Evolutionary conservation across 2,797 vertebrate species (phyloP), one percentile per base, ranked within the genome.

Genomic region (Sebastes cheni): DNA sequence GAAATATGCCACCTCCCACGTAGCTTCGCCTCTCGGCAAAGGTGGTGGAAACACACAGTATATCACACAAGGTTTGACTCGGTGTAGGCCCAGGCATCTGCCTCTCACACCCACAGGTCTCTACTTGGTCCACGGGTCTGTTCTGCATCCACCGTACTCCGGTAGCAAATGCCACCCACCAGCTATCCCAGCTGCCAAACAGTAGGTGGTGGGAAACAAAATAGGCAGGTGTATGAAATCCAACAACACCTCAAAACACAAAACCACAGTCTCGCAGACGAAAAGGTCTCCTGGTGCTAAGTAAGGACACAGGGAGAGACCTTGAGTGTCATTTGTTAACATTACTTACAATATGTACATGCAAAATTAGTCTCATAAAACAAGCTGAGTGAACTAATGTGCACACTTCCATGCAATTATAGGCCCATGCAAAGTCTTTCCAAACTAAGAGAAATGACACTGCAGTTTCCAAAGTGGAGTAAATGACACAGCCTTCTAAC

Each of bases 181-280:
- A 86, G 87, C 81, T 61, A 68, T 81, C 69, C 78, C 83, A 82
- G 83, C 84, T 91, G 90, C 88, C 92, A 85, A 92, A 88, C 85
- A 86, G 83, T 89, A 67, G 89, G 87, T 81, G 90, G 88, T 77
- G 78, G 74, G 62, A 87, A 77, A 82, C 60, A 72, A 77, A 89
- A 84, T 16, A 77, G 75, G 58, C 75, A 65, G 62, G 69, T 78
- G 75, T 80, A 70, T 73, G 46, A 83, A 84, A 64, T 69, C 70
- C 75, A 86, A 74, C 68, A 82, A 59, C 69, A 77, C 58, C 77
- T 78, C 64, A 30, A 62, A 81, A 80, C 67, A 79, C 62, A 75
- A 75, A 75, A 71, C 18, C 59, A 25, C 60, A 68, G 62, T 62
- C 68, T 58, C 52, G 16, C 34, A 73, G 61, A 65, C 55, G 61